Evolutionary conservation across 2,888 invertebrate genomes (phyloP), one percentile per base, ranked within the genome.

Genomic region (Platycheirus rosarum): DNA sequence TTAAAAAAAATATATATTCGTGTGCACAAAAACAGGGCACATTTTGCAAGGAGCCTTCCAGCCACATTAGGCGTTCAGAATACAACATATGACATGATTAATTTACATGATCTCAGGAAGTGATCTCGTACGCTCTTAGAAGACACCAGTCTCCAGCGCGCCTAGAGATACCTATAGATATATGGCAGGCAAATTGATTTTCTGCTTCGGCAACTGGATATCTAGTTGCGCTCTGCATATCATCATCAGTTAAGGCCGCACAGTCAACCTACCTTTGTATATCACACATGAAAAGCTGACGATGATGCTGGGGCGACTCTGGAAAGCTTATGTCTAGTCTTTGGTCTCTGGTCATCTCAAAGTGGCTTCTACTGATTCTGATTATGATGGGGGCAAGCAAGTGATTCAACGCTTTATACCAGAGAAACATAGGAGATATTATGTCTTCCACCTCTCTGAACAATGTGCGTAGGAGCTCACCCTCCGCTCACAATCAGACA

Each of bases 51-150:
- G 37, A 68, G 71, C 82, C 82, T 82, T 82, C 82, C 71, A 73
- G 82, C 77, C 73, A 77, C 82, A 77, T 82, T 82, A 82, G 77
- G 71, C 82, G 77, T 82, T 68, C 82, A 82, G 68, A 76, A 77
- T 76, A 71, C 77, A 82, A 82, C 77, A 82, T 73, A 77, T 82
- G 82, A 82, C 82, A 82, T 82, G 82, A 82, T 82, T 82, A 82
- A 82, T 82, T 82, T 82, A 73, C 82, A 82, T 82, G 82, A 82
- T 82, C 82, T 82, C 82, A 82, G 82, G 77, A 82, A 82, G 82
- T 77, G 82, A 82, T 82, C 82, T 71, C 49, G 71, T 73, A 53
- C 37, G 48, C 32, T 69, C 40, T 55, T 13, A 26, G 51, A n/a
- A 32, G 60, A 62, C 65, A 57, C 57, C 29, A 57, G 57, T 23